Evolutionary conservation across 1,140 invertebrate species (phyloP), one percentile per base, ranked within the genome.

Genomic region (Pseudoatta argentina): DNA sequence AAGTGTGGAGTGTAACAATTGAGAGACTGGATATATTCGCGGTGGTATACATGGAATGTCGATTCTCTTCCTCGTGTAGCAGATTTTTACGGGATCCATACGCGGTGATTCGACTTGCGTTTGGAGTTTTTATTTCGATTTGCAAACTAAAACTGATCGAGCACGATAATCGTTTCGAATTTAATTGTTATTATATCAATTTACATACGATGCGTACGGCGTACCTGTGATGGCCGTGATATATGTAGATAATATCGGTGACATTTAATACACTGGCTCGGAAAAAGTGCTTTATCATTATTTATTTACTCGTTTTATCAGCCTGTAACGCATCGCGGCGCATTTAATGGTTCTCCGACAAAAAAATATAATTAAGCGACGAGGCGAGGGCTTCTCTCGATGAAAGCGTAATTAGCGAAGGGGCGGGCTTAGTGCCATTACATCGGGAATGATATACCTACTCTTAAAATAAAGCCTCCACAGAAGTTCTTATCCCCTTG

Each of bases 331-430:
- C 24, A 44, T 78, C 82, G 48, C 53, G 82, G 73, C 18, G 21
- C 73, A 85, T 85, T 44, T 85, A 78, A 85, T 61, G 72, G 21
- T 27, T 16, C 21, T 10, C 21, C 48, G 73, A n/a, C 73, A 64
- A 85, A 83, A 51, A 78, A 85, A 51, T 76, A 85, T 66, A 78
- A 78, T 85, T 78, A 85, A 85, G 76, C 63, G 51, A 81, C n/a
- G 59, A 4, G 16, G 21, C n/a, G 59, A 61, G 18, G 34, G 75
- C 14, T 67, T 77, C 24, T 44, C 51, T 57, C 75, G 75, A 67
- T 79, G 75, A 86, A 86, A 86, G 64, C 64, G 53, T 86, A 82
- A 82, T 86, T 86, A 81, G 85, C 77, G 64, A 24, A 5, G 16
- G 69, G 24, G 64, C 76, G 76, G 30, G n/a, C 14, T 71, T 69